Percentiles rank a stretch among this genome's conserved stretches.
Conservation (phyloP, 1,140 invertebrate species). For the Habropoda laboriosa region DNA sequence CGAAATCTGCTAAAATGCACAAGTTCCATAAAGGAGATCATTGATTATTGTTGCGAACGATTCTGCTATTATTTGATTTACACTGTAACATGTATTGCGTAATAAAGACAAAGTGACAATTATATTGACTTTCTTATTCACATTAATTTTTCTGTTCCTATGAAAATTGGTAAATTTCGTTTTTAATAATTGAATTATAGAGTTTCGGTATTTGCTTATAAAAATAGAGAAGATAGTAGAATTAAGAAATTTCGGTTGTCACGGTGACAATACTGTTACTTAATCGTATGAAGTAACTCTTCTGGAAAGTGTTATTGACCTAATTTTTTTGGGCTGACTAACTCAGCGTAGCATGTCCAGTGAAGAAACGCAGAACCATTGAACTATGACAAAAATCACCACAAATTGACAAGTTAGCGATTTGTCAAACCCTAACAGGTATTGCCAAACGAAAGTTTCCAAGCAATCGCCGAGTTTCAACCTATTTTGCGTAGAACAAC, state of each 20-base stretch:
- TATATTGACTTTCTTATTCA: background rate
- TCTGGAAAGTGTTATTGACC: slow-evolving; percentile 35
- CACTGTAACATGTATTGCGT: background rate
- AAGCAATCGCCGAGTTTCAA: background rate
- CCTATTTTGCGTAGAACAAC: background rate
- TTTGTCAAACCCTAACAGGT: background rate
- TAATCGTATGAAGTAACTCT: slow-evolving; percentile 1
- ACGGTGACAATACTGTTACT: background rate
- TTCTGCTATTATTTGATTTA: slow-evolving; percentile 7
- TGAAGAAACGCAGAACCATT: slow-evolving; percentile 3
- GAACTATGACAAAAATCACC: background rate
- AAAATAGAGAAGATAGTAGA: background rate
- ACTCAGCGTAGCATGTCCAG: background rate
- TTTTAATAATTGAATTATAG: background rate
- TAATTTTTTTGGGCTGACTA: background rate
- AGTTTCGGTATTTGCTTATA: background rate
- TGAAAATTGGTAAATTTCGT: too few relatives aligned
- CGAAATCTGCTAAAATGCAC: slow-evolving; percentile 75
- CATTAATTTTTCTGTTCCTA: too few relatives aligned
- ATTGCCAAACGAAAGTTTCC: background rate
- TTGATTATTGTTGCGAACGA: slow-evolving; percentile 7
- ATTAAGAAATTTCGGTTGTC: background rate
- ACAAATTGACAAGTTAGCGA: background rate
- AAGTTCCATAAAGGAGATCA: slow-evolving; percentile 68
- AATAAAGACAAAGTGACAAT: slow-evolving; percentile 27